These are phyloP conservation scores for Hypselothyrea guttata DNA, from an alignment of 2,888 invertebrate species.

Conservation along the genomic window DNA sequence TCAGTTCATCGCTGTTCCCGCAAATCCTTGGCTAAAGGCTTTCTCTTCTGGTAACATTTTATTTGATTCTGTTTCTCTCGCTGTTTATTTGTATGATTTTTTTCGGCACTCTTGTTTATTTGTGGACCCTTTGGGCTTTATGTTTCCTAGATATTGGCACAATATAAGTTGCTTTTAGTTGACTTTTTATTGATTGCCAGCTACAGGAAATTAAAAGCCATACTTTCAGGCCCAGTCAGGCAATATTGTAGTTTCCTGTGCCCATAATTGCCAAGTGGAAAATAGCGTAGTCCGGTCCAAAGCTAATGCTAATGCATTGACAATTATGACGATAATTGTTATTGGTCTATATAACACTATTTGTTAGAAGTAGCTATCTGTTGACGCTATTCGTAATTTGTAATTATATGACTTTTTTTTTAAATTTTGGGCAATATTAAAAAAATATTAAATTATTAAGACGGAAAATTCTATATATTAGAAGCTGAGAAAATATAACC, in stretches of 20 bases:
- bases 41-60: conserved; percentile 39
- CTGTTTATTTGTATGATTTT: conserved; percentile 16
- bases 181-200: conserved; percentile 57
- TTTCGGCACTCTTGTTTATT: conserved; percentile 51
- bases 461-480: too few relatives aligned
- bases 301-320: conserved; percentile 22
- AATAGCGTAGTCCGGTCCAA: conserved; percentile 28
- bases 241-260: conserved; percentile 47
- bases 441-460: too few relatives aligned
- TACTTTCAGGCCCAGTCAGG: conserved; percentile 17
- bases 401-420: too few relatives aligned
- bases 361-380: too few relatives aligned
- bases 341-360: conserved; percentile 3
- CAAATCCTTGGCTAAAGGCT: conserved; percentile 60
- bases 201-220: conserved; percentile 70
- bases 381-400: too few relatives aligned
- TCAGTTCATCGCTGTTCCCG: conserved; percentile 67
- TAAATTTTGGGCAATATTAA: too few relatives aligned
- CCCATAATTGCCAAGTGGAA: conserved; percentile 23
- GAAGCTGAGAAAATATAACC: too few relatives aligned
- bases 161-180: conserved; percentile 59
- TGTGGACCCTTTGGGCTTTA: conserved; percentile 57
- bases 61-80: conserved; percentile 29
- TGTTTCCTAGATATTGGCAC: conserved; percentile 47
- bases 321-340: conserved; percentile 35